These are phyloP conservation scores for Apomyelois bistriatella DNA, from an alignment of 2,888 invertebrate genomes.

Conservation along the genomic window DNA sequence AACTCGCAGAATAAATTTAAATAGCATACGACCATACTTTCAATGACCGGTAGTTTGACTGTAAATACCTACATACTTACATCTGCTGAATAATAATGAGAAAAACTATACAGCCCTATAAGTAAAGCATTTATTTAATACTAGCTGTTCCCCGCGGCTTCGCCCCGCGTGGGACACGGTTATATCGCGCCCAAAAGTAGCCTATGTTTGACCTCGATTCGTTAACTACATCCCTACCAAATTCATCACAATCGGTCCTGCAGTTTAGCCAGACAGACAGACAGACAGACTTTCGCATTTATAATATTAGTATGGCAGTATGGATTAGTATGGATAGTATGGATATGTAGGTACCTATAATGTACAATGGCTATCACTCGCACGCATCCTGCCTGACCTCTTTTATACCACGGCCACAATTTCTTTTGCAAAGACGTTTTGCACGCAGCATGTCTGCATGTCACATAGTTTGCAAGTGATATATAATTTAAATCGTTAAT, in stretches of 20 bases:
- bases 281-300: no score
- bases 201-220: no score
- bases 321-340: no score
- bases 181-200: no score
- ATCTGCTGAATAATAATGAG: slow-evolving; percentile 63
- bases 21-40: not conserved
- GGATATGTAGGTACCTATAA: no score
- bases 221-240: no score
- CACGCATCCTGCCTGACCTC: slow-evolving; percentile 5
- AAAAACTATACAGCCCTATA: slow-evolving; percentile 31
- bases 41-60: slow-evolving; percentile 39
- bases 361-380: not conserved
- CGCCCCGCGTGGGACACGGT: no score
- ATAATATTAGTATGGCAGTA: no score
- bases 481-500: not conserved
- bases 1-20: not conserved
- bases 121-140: no score
- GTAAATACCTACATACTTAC: slow-evolving; percentile 18
- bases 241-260: no score
- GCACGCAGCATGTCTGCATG: not conserved
- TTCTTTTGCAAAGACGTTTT: slow-evolving; percentile 29
- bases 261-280: no score
- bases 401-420: slow-evolving; percentile 31
- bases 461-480: not conserved
- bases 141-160: no score